phyloP scores from a whole-genome alignment of 2,113 vertebrate species.

The Clinocottus analis region DNA sequence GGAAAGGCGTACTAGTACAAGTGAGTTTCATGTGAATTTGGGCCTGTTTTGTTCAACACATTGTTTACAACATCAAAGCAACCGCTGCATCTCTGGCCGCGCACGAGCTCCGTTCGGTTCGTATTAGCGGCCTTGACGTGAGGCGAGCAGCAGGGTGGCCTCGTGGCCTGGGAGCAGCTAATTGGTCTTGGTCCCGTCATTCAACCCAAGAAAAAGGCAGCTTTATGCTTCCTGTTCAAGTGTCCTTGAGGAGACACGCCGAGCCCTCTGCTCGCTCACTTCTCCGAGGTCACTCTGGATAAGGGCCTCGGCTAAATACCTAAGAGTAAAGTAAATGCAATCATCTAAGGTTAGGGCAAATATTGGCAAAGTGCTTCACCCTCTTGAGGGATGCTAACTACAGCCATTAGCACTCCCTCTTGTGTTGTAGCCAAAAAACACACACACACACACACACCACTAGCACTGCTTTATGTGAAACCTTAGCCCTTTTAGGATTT shows the following conservation, averaged over 20 bases:
- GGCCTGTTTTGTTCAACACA: not conserved
- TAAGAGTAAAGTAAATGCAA: slow-evolving; percentile 61
- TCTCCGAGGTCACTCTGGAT: slow-evolving; percentile 23
- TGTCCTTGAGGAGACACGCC: slow-evolving; percentile 42
- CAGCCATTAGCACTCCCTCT: slow-evolving; percentile 60
- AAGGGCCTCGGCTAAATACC: slow-evolving; percentile 52
- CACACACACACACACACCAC: slow-evolving; percentile 21
- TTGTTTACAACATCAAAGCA: slow-evolving; percentile 22
- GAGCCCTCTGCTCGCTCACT: slow-evolving; percentile 25
- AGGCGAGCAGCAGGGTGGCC: slow-evolving; percentile 26
- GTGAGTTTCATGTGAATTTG: slow-evolving; percentile 6
- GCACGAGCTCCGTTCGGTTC: not conserved
- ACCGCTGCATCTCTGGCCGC: not conserved
- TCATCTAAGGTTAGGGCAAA: slow-evolving; percentile 71
- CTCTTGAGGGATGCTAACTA: slow-evolving; percentile 53
- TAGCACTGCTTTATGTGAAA: slow-evolving; percentile 36
- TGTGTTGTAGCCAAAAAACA: slow-evolving; percentile 46
- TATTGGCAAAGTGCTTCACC: slow-evolving; percentile 66
- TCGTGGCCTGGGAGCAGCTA: slow-evolving; percentile 20
- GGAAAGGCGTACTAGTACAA: slow-evolving; percentile 21
- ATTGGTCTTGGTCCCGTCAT: slow-evolving; percentile 27
- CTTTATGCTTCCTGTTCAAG: slow-evolving; percentile 20
- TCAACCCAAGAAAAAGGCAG: slow-evolving; percentile 5
- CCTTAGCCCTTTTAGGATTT: slow-evolving; percentile 44
- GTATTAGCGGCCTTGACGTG: not conserved